Base-by-base conservation (phyloP, 2,888 invertebrate species). In the Panzeria rudis region DNA sequence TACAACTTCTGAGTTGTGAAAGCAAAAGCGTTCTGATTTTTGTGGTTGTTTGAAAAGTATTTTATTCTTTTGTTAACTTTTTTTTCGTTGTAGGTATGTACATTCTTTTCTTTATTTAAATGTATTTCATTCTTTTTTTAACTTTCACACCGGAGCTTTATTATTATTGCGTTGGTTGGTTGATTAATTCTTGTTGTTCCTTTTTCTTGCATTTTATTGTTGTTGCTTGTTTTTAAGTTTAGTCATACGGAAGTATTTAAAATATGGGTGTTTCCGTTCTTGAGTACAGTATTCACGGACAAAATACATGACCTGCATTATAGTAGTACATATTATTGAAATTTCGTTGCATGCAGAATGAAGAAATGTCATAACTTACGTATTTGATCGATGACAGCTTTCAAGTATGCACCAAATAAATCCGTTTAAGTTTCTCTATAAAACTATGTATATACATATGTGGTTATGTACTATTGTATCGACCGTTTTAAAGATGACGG, bases 1-100 rank as follows among this genome's bases (percentile, higher is more conserved):
- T 73, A 76, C 62, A 77, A 83, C 71, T 64, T 68, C 56, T 56
- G 47, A 78, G 32, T 79, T 88, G 88, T 88, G 88, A 88, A 88
- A 88, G 87, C 87, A 88, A 88, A 88, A 88, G 87, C 87, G 87
- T 86, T 87, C 86, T 86, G 69, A 71, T 84, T 86, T 77, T 71
- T 69, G 82, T 86, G 69, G 78, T 62, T 81, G 54, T 25, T 72
- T 78, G 13, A 17, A 62, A 17, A 50, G 61, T 56, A 54, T 38
- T 59, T 64, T 77, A 11, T 81, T 79, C 52, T 76, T 83, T 35
- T 62, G 54, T 80, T 41, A 38, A 73, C 52, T 56, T 77, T 66
- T 84, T 62, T 52, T 61, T 77, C 38, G 35, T 23, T 82, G 13
- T n/a, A 0, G 17, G 3, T 54, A 52, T 29, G 35, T 84, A 56